These are phyloP conservation scores for Muscina levida DNA, from an alignment of 2,888 invertebrate species.

Conservation along the genomic window DNA sequence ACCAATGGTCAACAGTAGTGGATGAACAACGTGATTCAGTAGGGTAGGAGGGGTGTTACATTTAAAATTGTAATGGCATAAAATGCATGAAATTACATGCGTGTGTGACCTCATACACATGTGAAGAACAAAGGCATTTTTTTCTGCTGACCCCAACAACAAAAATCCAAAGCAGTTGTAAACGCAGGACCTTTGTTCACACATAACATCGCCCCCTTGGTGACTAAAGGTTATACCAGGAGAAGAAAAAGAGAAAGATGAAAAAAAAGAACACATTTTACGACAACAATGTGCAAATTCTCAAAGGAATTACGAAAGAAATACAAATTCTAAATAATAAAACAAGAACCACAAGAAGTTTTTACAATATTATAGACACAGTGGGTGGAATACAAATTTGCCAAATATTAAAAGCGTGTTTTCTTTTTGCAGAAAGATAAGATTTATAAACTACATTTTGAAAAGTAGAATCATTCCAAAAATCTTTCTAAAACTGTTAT, in stretches of 20 bases:
- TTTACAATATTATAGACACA: too few relatives aligned
- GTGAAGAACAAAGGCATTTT: slow-evolving; percentile 74
- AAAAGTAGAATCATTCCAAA: too few relatives aligned
- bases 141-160: slow-evolving; percentile 63
- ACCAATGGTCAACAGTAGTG: not conserved
- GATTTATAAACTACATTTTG: too few relatives aligned
- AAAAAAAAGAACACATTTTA: slow-evolving; percentile 35
- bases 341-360: slow-evolving; percentile 32
- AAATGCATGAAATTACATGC: slow-evolving; percentile 64
- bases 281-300: slow-evolving; percentile 61
- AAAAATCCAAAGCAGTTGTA: slow-evolving; percentile 5
- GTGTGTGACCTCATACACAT: slow-evolving; percentile 73
- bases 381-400: too few relatives aligned
- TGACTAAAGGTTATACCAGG: slow-evolving; percentile 34
- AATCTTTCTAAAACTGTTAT: too few relatives aligned
- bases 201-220: not conserved
- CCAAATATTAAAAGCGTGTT: too few relatives aligned
- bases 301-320: slow-evolving; percentile 59
- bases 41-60: slow-evolving; percentile 11
- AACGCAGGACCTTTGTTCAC: slow-evolving; percentile 10
- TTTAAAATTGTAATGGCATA: slow-evolving; percentile 52
- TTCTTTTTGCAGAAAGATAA: too few relatives aligned
- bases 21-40: not conserved
- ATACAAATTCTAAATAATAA: slow-evolving; percentile 57
- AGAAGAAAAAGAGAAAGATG: slow-evolving; percentile 34